Percentiles rank a stretch among this genome's conserved stretches.
Conservation (phyloP, 2,113 vertebrate species). For the Pangasianodon gigas region DNA sequence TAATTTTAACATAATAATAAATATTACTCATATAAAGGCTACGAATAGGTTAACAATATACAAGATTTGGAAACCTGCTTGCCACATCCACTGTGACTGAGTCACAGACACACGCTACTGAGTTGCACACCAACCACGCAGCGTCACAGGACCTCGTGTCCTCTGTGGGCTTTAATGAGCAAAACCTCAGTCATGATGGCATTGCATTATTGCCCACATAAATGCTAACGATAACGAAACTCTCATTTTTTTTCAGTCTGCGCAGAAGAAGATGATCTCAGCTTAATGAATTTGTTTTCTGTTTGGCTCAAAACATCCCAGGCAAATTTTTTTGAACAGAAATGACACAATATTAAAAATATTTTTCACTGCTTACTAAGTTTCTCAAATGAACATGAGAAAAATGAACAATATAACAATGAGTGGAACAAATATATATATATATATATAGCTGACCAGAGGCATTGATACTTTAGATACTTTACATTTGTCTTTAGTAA, state of each 20-base stretch:
- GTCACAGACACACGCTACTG: conserved; percentile 10
- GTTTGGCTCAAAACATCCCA: not conserved
- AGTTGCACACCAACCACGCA: not conserved
- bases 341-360: not conserved
- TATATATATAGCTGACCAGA: not conserved
- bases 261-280: not conserved
- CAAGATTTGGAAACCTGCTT: not conserved
- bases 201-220: not conserved
- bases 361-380: not conserved
- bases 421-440: not conserved
- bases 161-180: not conserved
- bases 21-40: not conserved
- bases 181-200: not conserved
- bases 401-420: not conserved
- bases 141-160: not conserved
- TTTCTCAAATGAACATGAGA: not conserved
- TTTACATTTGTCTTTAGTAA: too few species aligned
- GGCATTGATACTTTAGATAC: too few species aligned
- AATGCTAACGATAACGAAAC: not conserved
- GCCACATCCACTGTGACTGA: not conserved
- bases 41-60: not conserved
- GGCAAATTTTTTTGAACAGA: not conserved
- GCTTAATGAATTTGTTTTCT: not conserved
- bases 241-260: not conserved
- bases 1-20: not conserved